A percentile compares a stretch with the other conserved stretches of the same genome.
Conservation (phyloP, 2,797 vertebrate species). For the Acanthopagrus latus region DNA sequence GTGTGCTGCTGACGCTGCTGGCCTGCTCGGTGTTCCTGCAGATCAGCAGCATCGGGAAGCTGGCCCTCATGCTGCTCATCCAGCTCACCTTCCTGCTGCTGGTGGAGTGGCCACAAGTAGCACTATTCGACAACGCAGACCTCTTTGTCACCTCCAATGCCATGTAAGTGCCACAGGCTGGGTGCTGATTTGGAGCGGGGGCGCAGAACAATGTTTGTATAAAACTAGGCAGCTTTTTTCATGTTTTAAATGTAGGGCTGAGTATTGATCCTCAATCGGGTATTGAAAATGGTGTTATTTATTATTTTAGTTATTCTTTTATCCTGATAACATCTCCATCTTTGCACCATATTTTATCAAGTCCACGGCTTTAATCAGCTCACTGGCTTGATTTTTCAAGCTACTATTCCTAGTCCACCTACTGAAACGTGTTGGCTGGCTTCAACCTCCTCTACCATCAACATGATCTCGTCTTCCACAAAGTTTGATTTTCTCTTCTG, state of each 20-base stretch:
- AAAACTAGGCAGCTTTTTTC: background rate
- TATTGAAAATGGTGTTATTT: background rate
- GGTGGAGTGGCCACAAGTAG: slow-evolving; percentile 92
- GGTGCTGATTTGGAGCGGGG: background rate
- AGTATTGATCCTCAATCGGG: background rate
- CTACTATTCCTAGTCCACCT: background rate
- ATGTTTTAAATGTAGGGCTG: background rate
- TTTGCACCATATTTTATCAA: background rate
- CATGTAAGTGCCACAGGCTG: slow-evolving; percentile 86
- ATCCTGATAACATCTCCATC: background rate
- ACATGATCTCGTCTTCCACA: too few relatives aligned
- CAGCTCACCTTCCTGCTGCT: slow-evolving; percentile 92
- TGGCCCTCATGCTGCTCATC: slow-evolving; percentile 93
- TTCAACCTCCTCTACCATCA: background rate
- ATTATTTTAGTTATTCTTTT: background rate
- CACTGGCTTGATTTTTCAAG: background rate
- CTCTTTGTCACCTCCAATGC: slow-evolving; percentile 93
- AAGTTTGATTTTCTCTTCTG: background rate
- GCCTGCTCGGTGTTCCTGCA: slow-evolving; percentile 98
- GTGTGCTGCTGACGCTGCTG: slow-evolving; percentile 93
- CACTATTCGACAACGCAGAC: slow-evolving; percentile 94
- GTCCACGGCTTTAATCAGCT: background rate
- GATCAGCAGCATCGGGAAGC: slow-evolving; percentile 96
- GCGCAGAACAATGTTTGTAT: background rate
- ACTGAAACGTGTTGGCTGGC: background rate